phyloP scores from a whole-genome alignment of 1,140 invertebrate genomes.

The Theocolax elegans region DNA sequence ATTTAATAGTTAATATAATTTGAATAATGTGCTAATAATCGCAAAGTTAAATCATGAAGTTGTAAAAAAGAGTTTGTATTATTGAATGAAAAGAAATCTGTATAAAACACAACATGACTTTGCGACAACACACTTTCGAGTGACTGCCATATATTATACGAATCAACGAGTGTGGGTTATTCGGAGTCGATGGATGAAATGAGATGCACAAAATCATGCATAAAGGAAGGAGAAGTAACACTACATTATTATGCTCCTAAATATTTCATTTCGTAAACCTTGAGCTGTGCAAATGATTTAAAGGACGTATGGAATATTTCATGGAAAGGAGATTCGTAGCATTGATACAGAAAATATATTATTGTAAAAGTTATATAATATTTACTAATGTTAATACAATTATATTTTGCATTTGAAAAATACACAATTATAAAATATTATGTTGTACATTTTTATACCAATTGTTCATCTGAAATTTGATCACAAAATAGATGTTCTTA shows the following conservation, averaged over 20 bases:
- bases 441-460: not conserved
- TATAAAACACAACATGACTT: constrained; percentile 4
- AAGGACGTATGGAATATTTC: not conserved
- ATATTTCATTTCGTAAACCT: not conserved
- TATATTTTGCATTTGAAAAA: constrained; percentile 42
- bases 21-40: too few species aligned
- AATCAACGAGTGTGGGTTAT: constrained; percentile 30
- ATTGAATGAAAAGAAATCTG: not conserved
- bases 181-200: constrained; percentile 15
- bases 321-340: not conserved
- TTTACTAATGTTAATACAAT: constrained; percentile 40
- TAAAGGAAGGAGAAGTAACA: not conserved
- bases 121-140: constrained; percentile 14
- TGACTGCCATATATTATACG: constrained; percentile 37
- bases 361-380: constrained; percentile 36
- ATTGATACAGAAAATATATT: constrained; percentile 27
- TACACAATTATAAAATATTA: constrained; percentile 37
- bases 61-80: constrained; percentile 20
- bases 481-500: too few species aligned
- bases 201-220: not conserved
- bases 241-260: not conserved
- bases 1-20: too few species aligned
- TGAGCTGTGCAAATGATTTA: not conserved
- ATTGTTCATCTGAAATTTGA: too few species aligned
- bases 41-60: constrained; percentile 10